phyloP scores from a whole-genome alignment of 2,797 vertebrate genomes.

The Coendou prehensilis region DNA sequence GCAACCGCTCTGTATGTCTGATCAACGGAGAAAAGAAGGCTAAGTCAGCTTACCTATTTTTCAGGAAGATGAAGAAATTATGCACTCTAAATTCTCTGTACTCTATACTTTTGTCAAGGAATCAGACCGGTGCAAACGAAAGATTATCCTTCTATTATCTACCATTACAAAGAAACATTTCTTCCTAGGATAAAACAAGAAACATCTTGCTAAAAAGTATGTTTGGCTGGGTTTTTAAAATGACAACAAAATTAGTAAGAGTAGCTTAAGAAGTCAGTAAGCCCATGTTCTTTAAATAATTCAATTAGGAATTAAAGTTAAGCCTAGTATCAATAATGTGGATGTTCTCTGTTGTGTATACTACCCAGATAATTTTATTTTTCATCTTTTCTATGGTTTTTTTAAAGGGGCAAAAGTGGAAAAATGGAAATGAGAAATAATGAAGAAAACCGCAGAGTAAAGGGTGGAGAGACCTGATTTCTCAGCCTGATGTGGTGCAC shows the following conservation, averaged over 20 bases:
- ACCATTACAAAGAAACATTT: background rate
- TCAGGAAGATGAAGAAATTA: background rate
- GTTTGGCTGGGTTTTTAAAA: background rate
- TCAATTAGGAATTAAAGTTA: conserved; percentile 24
- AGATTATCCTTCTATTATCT: conserved; percentile 1
- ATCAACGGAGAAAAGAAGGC: background rate
- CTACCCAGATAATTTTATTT: conserved; percentile 3
- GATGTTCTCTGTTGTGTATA: background rate
- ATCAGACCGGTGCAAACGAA: background rate
- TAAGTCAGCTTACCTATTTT: background rate
- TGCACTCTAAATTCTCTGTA: background rate
- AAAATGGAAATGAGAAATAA: background rate
- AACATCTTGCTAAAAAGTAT: background rate
- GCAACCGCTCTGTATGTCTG: background rate
- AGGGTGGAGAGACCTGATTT: background rate
- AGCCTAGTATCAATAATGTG: background rate
- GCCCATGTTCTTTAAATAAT: conserved; percentile 13
- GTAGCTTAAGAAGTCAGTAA: background rate
- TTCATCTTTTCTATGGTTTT: background rate
- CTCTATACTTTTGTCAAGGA: background rate
- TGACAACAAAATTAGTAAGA: conserved; percentile 5
- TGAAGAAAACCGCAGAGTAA: background rate
- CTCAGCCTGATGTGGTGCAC: background rate
- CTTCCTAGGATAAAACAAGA: background rate
- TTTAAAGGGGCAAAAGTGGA: background rate